phyloP scores from a whole-genome alignment of 2,113 vertebrate species.

The Microcebus murinus region DNA sequence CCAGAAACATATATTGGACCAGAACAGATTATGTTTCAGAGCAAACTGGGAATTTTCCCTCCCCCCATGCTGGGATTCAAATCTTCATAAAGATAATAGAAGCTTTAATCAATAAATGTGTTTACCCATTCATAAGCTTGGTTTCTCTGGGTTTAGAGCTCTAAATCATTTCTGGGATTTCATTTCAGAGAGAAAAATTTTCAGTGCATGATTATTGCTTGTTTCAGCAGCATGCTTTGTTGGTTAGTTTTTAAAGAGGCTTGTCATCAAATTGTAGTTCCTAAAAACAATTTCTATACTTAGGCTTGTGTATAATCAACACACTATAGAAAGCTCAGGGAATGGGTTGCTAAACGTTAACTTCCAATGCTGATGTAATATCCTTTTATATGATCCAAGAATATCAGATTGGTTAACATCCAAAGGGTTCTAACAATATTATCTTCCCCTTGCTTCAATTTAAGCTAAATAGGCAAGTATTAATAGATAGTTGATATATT shows the following conservation, averaged over 20 bases:
- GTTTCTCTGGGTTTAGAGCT: not conserved
- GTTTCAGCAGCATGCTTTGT: not conserved
- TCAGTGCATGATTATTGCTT: not conserved
- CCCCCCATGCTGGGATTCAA: not conserved
- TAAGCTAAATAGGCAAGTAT: not conserved
- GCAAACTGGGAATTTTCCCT: not conserved
- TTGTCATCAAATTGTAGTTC: not conserved
- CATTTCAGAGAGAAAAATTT: not conserved
- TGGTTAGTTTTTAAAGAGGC: constrained; percentile 42
- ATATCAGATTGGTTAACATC: not conserved
- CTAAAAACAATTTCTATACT: not conserved
- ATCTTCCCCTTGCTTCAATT: not conserved
- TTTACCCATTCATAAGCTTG: not conserved
- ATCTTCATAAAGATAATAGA: not conserved
- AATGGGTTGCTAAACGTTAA: not conserved
- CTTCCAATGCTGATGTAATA: not conserved
- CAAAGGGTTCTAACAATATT: not conserved
- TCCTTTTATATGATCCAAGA: not conserved
- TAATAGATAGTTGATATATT: not conserved
- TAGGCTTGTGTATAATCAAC: not conserved
- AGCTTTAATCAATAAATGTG: not conserved
- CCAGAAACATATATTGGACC: not conserved
- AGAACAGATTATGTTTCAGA: constrained; percentile 6
- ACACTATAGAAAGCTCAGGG: not conserved
- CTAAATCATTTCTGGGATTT: not conserved